Evolutionary conservation across 2,113 vertebrate genomes (phyloP).

Genomic region (Etheostoma cragini): DNA sequence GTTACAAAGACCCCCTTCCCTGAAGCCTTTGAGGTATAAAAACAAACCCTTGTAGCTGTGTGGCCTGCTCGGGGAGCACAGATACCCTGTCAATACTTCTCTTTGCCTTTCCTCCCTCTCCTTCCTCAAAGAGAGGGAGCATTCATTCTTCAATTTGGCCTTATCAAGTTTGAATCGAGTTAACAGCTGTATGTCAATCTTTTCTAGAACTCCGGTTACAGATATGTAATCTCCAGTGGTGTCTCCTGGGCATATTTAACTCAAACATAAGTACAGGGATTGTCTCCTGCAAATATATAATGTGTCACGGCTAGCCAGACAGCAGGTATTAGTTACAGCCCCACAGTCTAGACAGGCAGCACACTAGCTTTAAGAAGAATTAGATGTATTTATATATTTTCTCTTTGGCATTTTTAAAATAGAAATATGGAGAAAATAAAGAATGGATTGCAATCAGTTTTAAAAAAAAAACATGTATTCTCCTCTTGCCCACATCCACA

Average conservation of each 20-base stretch:
- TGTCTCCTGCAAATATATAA: constrained; percentile 85
- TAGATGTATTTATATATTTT: constrained; percentile 61
- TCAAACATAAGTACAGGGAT: constrained; percentile 85
- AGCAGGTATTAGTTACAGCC: constrained; percentile 79
- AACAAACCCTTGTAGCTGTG: constrained; percentile 46
- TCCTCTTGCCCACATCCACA: constrained; percentile 5
- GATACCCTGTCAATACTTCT: constrained; percentile 64
- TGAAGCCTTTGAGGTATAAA: constrained; percentile 45
- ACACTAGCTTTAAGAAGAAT: constrained; percentile 58
- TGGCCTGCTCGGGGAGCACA: constrained; percentile 48
- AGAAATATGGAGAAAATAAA: constrained; percentile 15
- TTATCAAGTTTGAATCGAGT: constrained; percentile 85
- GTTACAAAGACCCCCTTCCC: constrained; percentile 52
- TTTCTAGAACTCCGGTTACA: constrained; percentile 77
- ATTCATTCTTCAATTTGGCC: constrained; percentile 83
- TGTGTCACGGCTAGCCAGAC: constrained; percentile 81
- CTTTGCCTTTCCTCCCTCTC: constrained; percentile 34
- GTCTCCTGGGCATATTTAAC: constrained; percentile 84
- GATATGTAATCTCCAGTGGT: constrained; percentile 81
- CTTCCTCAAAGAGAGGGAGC: constrained; percentile 65
- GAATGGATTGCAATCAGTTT: not conserved
- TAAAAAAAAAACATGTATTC: constrained; percentile 13
- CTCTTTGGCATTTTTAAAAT: constrained; percentile 38
- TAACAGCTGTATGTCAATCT: constrained; percentile 83
- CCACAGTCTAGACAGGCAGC: constrained; percentile 78